Percentiles rank a stretch among this genome's conserved stretches.
Evolutionary conservation across 1,140 invertebrate genomes (phyloP).

Genomic region (Holcopasites calliopsidis): DNA sequence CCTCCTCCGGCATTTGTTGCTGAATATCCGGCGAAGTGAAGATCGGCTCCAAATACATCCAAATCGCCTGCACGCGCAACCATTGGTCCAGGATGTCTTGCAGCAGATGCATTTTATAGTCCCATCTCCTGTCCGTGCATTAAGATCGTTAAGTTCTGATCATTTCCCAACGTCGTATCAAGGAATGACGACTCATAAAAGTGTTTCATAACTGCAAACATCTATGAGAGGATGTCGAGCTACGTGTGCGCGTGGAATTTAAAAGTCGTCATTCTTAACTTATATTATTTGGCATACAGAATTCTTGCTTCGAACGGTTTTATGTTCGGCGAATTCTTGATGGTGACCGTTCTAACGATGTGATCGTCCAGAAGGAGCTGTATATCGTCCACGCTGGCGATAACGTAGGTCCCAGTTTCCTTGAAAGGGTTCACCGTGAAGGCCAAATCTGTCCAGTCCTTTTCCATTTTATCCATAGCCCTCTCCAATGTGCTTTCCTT

Average conservation of each 20-base stretch:
- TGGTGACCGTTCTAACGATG: slow-evolving; percentile 97
- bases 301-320: slow-evolving; percentile 93
- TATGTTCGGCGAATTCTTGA: slow-evolving; percentile 97
- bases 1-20: slow-evolving; percentile 93
- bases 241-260: neutral
- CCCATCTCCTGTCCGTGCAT: slow-evolving; percentile 83
- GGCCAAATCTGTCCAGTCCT: slow-evolving; percentile 92
- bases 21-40: slow-evolving; percentile 98
- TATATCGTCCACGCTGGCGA: slow-evolving; percentile 95
- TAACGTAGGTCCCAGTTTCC: slow-evolving; percentile 94
- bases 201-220: neutral
- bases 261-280: neutral
- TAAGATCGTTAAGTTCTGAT: neutral
- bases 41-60: slow-evolving; percentile 98
- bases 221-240: neutral
- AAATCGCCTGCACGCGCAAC: slow-evolving; percentile 96
- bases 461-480: slow-evolving; percentile 92
- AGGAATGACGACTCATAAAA: neutral
- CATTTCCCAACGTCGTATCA: neutral
- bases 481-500: slow-evolving; percentile 96
- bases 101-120: slow-evolving; percentile 86
- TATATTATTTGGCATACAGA: slow-evolving; percentile 75
- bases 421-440: slow-evolving; percentile 89
- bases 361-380: slow-evolving; percentile 96
- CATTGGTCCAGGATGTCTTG: slow-evolving; percentile 97